Base-by-base conservation (phyloP, 2,797 vertebrate genomes). In the Iguana delicatissima region DNA sequence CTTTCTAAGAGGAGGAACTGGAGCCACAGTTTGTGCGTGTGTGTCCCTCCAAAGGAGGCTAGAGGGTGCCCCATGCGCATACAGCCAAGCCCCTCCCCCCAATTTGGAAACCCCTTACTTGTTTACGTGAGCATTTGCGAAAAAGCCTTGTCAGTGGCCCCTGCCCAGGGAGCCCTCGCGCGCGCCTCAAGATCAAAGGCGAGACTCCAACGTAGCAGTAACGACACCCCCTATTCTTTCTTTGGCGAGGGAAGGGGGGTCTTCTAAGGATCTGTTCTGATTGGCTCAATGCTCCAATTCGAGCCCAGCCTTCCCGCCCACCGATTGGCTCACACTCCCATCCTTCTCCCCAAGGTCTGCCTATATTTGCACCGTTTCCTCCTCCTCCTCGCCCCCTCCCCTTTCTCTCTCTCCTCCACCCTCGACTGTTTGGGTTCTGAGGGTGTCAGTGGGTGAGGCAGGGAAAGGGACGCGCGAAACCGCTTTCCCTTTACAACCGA, bases 281-380 rank as follows among this genome's bases (percentile, higher is more conserved):
- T 93, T 94, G 91, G 95, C 83, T 7, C 10, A 1, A 5, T 50
- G 1, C 79, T 76, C 35, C 3, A 91, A 94, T 88, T 91, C 80
- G 72, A 38, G 62, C 82, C 29, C 73, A 38, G 77, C 89, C 79
- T 80, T 93, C 55, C 46, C 85, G 87, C 38, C 64, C 59, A 64
- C 88, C 86, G 1, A 95, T 93, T 96, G 94, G 95, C 8, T 12
- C 4, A 5, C 2, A 13, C 42, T 67, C 50, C 91, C 86, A 90
- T 80, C 81, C 13, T 91, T 79, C n/a, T 0, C 8, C 10, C 22
- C 26, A 92, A 93, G 80, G 86, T 59, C 88, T 90, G 64, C 90
- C 94, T 59, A 62, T 80, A 38, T 87, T 64, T 10, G 42, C 12
- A 38, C 52, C 42, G 42, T 46, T 46, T 46, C 3, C 46, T 46